phyloP scores from a whole-genome alignment of 2,113 vertebrate genomes.

The Protobothrops flavoviridis region DNA sequence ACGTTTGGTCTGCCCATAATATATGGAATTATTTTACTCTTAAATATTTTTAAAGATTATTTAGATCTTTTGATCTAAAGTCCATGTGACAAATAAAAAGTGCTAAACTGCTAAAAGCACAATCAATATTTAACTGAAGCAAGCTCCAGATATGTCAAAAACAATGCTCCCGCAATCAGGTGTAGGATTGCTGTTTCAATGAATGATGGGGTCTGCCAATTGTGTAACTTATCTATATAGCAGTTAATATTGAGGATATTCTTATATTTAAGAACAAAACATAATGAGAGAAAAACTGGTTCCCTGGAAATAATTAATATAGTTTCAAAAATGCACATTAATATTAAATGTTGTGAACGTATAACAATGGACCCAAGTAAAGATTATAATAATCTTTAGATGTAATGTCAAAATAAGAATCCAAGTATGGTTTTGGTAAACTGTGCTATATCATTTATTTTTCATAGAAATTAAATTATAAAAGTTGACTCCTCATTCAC shows the following conservation, averaged over 20 bases:
- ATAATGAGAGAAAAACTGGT: not conserved
- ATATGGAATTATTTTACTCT: not conserved
- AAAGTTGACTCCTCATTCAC: not conserved
- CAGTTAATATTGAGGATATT: not conserved
- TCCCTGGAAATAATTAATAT: not conserved
- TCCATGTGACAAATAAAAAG: not conserved
- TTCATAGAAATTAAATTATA: not conserved
- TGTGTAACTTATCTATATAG: not conserved
- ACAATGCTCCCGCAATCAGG: not conserved
- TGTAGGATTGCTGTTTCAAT: not conserved
- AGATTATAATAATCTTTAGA: not conserved
- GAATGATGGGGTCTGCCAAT: not conserved
- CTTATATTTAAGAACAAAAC: not conserved
- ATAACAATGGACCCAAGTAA: not conserved
- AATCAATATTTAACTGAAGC: not conserved
- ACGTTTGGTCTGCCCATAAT: not conserved
- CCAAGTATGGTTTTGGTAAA: not conserved
- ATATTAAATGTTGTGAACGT: not conserved
- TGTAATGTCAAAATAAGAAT: not conserved
- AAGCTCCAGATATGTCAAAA: not conserved
- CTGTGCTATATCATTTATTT: not conserved
- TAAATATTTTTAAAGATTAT: not conserved
- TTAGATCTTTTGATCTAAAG: not conserved
- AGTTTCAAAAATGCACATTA: not conserved
- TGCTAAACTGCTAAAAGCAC: not conserved